These are phyloP conservation scores for Tyrannus savana DNA, from an alignment of 2,113 vertebrate species.

Conservation along the genomic window DNA sequence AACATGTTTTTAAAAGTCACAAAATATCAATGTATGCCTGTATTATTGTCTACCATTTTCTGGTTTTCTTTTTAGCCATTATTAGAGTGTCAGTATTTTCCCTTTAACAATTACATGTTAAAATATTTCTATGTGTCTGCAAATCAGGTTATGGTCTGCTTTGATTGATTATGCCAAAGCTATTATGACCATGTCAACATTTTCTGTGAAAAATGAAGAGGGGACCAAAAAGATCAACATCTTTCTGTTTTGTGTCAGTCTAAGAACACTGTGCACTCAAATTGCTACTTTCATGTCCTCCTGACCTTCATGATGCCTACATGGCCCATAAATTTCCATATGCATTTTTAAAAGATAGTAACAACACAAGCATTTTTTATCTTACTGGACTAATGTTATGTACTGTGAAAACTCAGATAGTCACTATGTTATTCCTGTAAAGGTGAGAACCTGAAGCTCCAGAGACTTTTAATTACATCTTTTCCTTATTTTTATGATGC, in stretches of 20 bases:
- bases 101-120: neutral
- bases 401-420: neutral
- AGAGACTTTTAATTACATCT: neutral
- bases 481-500: neutral
- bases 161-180: neutral
- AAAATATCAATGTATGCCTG: neutral
- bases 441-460: neutral
- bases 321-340: neutral
- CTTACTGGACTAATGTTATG: neutral
- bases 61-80: neutral
- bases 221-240: neutral
- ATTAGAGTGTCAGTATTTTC: neutral
- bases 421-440: neutral
- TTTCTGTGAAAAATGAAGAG: neutral
- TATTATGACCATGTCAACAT: neutral
- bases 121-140: neutral
- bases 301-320: neutral
- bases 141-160: neutral
- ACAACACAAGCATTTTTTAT: neutral
- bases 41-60: neutral
- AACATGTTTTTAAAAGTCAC: neutral
- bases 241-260: neutral
- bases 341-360: neutral
- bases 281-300: neutral
- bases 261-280: neutral